Evolutionary conservation across 2,888 invertebrate genomes (phyloP).

Genomic region (Gnatocerus cornutus): DNA sequence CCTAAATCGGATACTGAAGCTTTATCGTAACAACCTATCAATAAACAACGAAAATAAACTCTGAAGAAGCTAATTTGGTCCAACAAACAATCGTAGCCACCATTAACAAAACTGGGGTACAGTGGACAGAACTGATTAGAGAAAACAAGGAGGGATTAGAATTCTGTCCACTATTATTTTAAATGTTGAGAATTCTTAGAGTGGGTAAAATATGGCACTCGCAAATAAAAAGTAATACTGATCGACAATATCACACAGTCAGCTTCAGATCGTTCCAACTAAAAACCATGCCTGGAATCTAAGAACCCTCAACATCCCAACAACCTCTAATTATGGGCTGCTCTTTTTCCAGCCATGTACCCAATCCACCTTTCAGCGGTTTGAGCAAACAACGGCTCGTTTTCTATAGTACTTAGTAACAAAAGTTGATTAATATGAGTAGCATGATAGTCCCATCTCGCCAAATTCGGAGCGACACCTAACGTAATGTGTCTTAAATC

Average conservation of each 20-base stretch:
- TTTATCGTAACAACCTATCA: slow-evolving; percentile 16
- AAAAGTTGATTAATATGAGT: slow-evolving; percentile 98
- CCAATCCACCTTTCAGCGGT: slow-evolving; percentile 95
- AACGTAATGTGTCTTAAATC: slow-evolving; percentile 95
- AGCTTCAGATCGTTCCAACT: no score
- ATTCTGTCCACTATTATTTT: no score
- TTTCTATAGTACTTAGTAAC: slow-evolving; percentile 88
- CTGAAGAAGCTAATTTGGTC: slow-evolving; percentile 40
- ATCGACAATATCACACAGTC: not conserved
- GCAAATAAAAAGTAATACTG: slow-evolving; percentile 1
- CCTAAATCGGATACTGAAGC: not conserved
- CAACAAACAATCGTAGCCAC: slow-evolving; percentile 30
- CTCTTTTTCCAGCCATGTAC: slow-evolving; percentile 95
- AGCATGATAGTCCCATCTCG: slow-evolving; percentile 99
- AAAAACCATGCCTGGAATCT: no score
- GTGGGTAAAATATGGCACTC: no score
- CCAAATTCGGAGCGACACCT: slow-evolving; percentile 93
- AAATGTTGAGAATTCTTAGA: no score
- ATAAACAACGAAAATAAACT: slow-evolving; percentile 40
- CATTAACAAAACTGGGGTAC: slow-evolving; percentile 9
- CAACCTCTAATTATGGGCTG: slow-evolving; percentile 88
- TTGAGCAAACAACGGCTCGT: slow-evolving; percentile 84
- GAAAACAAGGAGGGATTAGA: not conserved
- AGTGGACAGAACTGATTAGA: not conserved
- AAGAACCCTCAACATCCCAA: not conserved